phyloP scores from a whole-genome alignment of 1,140 invertebrate genomes.

The Microplitis mediator region DNA sequence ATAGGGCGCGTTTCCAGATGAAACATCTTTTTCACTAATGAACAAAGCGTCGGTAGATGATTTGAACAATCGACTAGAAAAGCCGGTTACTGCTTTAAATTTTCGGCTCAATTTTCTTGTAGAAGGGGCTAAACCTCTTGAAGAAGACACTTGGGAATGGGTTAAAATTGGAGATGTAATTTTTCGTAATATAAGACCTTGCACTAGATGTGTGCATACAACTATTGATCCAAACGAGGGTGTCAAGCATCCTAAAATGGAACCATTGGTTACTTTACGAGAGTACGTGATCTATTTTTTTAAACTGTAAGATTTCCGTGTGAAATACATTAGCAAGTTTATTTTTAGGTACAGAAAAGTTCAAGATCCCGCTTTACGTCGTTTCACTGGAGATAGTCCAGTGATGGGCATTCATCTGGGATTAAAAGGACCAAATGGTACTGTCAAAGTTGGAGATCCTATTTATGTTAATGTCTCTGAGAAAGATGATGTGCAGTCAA shows the following conservation, averaged over 20 bases:
- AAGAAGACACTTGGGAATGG: conserved; percentile 74
- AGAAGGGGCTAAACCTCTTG: conserved; percentile 66
- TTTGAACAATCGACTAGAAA: conserved; percentile 65
- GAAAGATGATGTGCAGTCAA: no score
- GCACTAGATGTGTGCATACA: conserved; percentile 68
- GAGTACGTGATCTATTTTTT: conserved; percentile 42
- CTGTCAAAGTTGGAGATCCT: conserved; percentile 52
- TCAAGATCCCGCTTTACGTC: conserved; percentile 43
- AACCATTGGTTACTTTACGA: conserved; percentile 66
- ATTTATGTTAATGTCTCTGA: conserved; percentile 50
- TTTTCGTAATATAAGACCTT: conserved; percentile 70
- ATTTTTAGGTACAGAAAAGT: conserved; percentile 55
- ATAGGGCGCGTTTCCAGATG: conserved; percentile 68
- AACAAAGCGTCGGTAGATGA: conserved; percentile 70
- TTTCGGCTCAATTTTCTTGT: conserved; percentile 76
- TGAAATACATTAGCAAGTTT: neutral
- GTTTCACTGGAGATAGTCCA: conserved; percentile 48
- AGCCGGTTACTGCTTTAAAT: conserved; percentile 62
- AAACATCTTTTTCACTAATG: conserved; percentile 66
- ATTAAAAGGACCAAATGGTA: conserved; percentile 41
- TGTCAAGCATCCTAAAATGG: conserved; percentile 57
- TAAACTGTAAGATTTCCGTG: neutral
- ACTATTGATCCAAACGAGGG: conserved; percentile 67
- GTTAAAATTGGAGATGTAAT: conserved; percentile 70
- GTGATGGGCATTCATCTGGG: conserved; percentile 59